phyloP scores from a whole-genome alignment of 2,888 invertebrate genomes.

The Parnassius apollo region DNA sequence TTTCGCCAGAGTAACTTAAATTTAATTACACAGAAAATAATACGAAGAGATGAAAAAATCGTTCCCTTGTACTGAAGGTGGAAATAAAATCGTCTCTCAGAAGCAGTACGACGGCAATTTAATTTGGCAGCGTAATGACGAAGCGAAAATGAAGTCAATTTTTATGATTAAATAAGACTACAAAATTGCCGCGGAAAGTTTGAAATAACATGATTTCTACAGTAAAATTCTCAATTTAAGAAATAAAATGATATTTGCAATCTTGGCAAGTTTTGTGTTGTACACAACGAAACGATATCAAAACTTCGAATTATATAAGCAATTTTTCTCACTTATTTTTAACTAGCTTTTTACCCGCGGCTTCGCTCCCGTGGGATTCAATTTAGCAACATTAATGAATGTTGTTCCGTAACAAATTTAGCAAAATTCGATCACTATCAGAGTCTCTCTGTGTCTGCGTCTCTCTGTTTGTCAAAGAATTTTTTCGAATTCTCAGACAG shows the following conservation, averaged over 20 bases:
- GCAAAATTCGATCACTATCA: no score
- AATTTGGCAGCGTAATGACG: slow-evolving; percentile 24
- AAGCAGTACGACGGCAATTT: slow-evolving; percentile 24
- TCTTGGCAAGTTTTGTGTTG: no score
- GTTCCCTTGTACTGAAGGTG: slow-evolving; percentile 18
- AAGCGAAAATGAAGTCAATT: slow-evolving; percentile 28
- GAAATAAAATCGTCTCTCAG: slow-evolving; percentile 25
- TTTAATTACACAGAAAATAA: slow-evolving; percentile 10
- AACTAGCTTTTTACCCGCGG: no score
- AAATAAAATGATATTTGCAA: background rate
- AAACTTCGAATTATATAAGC: no score
- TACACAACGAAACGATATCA: no score
- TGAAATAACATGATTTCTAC: slow-evolving; percentile 14
- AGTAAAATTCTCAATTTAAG: background rate
- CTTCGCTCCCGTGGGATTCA: no score
- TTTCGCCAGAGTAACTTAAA: slow-evolving; percentile 2
- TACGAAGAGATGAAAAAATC: slow-evolving; percentile 15
- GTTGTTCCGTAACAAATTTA: no score
- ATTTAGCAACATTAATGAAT: no score
- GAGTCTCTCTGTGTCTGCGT: no score
- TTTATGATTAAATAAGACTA: slow-evolving; percentile 29
- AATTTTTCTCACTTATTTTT: no score
- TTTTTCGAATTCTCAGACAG: no score
- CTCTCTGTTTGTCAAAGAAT: no score
- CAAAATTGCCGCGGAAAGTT: slow-evolving; percentile 23